These are phyloP conservation scores for Xyrauchen texanus DNA, from an alignment of 2,113 vertebrate genomes.

Conservation along the genomic window DNA sequence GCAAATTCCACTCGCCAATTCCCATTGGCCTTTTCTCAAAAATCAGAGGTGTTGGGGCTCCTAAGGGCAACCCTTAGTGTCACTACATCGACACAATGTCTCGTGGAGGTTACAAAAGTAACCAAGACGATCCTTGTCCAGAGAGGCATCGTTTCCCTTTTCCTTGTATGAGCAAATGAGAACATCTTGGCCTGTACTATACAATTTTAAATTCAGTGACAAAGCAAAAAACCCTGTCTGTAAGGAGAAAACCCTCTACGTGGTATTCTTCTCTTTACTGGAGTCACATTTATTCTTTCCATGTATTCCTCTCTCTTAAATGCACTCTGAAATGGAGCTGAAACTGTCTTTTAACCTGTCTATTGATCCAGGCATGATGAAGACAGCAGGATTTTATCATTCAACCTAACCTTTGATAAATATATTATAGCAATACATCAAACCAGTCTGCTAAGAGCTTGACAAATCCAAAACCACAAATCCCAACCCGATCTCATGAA, in stretches of 20 bases:
- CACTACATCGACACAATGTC: too few relatives aligned
- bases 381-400: slow-evolving; percentile 34
- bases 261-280: background rate
- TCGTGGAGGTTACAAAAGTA: too few relatives aligned
- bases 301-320: slow-evolving; percentile 22
- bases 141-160: too few relatives aligned
- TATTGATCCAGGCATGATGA: slow-evolving; percentile 38
- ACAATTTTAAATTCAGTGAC: background rate
- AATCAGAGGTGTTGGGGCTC: too few relatives aligned
- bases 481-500: background rate
- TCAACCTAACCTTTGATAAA: slow-evolving; percentile 44
- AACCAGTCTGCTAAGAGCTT: slow-evolving; percentile 23
- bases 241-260: background rate
- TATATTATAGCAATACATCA: slow-evolving; percentile 42
- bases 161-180: too few relatives aligned
- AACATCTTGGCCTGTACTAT: background rate
- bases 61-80: too few relatives aligned
- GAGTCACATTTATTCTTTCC: background rate
- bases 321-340: slow-evolving; percentile 25
- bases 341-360: slow-evolving; percentile 41
- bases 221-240: background rate
- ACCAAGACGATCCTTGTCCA: too few relatives aligned
- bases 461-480: slow-evolving; percentile 32
- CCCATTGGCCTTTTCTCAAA: too few relatives aligned
- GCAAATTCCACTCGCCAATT: too few relatives aligned